Conservation (phyloP, 2,797 vertebrate genomes). For the Melanotaenia pygmaea region DNA sequence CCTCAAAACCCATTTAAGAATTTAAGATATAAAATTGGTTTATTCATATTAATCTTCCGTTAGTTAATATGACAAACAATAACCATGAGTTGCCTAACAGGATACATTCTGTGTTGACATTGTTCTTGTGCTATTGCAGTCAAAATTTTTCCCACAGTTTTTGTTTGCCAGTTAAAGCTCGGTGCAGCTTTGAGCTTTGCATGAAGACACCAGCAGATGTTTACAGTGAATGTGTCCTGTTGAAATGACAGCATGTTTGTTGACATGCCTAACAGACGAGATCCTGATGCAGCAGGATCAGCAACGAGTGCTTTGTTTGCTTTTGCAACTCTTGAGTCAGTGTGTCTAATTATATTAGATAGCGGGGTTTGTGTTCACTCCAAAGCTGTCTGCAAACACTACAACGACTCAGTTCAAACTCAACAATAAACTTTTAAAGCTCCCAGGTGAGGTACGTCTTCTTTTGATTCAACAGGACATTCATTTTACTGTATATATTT, state of each 20-base stretch:
- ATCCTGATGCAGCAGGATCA: slow-evolving; percentile 89
- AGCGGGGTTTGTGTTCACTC: slow-evolving; percentile 70
- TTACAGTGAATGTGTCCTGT: slow-evolving; percentile 56
- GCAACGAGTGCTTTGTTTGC: slow-evolving; percentile 79
- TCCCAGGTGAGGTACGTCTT: slow-evolving; percentile 32
- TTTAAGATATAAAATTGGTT: background rate
- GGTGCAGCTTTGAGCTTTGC: slow-evolving; percentile 10
- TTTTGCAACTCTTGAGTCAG: slow-evolving; percentile 75
- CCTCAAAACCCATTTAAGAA: slow-evolving; percentile 4
- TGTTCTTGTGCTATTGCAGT: slow-evolving; percentile 21
- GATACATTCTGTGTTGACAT: slow-evolving; percentile 44
- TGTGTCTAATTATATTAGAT: slow-evolving; percentile 73
- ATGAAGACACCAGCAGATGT: slow-evolving; percentile 43
- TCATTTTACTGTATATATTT: background rate
- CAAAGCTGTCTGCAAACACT: slow-evolving; percentile 76
- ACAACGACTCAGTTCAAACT: slow-evolving; percentile 63
- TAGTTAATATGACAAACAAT: slow-evolving; percentile 32
- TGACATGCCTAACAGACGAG: slow-evolving; percentile 84
- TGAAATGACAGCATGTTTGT: slow-evolving; percentile 72
- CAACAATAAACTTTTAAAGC: slow-evolving; percentile 17
- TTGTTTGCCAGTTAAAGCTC: slow-evolving; percentile 59
- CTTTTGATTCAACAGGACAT: background rate
- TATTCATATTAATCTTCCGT: slow-evolving; percentile 7
- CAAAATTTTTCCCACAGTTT: slow-evolving; percentile 17
- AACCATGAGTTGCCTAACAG: slow-evolving; percentile 35